A percentile compares a stretch with the other conserved stretches of the same genome.
These are phyloP conservation scores for Caenorhabditis auriculariae DNA, from an alignment of 2,888 invertebrate genomes.

Conservation along the genomic window DNA sequence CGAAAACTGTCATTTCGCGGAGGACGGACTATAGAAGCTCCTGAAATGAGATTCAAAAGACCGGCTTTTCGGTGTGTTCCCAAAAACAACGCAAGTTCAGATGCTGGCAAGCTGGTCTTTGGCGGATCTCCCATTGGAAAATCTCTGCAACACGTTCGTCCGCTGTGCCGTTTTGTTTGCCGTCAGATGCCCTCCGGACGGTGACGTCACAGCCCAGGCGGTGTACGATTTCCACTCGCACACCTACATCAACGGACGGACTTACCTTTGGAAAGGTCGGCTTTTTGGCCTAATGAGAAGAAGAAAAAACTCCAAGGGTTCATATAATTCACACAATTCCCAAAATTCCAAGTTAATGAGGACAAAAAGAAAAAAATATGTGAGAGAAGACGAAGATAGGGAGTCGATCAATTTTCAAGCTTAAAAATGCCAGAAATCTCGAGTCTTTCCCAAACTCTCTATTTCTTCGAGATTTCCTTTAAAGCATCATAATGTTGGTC, in stretches of 20 bases:
- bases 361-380: too few species aligned
- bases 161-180: conserved; percentile 32
- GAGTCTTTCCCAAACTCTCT: too few species aligned
- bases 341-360: too few species aligned
- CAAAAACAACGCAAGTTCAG: conserved; percentile 8
- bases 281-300: background rate
- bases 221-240: conserved; percentile 37
- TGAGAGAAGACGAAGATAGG: too few species aligned
- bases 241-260: conserved; percentile 21
- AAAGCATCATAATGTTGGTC: too few species aligned
- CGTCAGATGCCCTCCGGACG: conserved; percentile 16
- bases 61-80: too few species aligned
- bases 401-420: too few species aligned
- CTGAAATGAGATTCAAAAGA: too few species aligned
- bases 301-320: background rate
- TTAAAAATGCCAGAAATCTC: too few species aligned
- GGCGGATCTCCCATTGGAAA: conserved; percentile 13
- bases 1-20: background rate
- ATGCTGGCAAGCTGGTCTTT: conserved; percentile 20
- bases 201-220: conserved; percentile 11
- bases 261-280: conserved; percentile 13
- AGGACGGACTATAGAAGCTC: too few species aligned
- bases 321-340: too few species aligned
- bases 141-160: conserved; percentile 34
- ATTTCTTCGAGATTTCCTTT: too few species aligned